Conservation (phyloP, 2,888 invertebrate species). For the Antitype chi region DNA sequence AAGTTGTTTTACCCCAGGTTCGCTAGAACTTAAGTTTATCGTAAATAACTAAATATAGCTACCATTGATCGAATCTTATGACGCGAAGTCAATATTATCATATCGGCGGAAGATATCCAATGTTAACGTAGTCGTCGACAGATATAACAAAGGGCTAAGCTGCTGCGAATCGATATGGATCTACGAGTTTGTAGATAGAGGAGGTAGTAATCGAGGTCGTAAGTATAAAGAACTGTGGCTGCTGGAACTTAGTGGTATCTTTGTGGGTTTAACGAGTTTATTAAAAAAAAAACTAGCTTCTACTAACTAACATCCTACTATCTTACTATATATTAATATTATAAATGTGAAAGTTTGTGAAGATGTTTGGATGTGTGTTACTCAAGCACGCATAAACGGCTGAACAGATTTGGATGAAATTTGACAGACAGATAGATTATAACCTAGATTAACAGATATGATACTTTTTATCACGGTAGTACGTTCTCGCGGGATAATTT, state of each 20-base stretch:
- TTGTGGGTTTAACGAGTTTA: not conserved
- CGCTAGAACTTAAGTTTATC: not conserved
- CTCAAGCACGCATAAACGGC: no score
- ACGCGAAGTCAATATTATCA: slow-evolving; percentile 20
- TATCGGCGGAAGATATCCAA: not conserved
- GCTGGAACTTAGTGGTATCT: not conserved
- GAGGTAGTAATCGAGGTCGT: slow-evolving; percentile 1
- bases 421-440: no score
- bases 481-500: no score
- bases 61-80: not conserved
- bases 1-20: not conserved
- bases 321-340: no score
- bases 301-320: no score
- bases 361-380: no score
- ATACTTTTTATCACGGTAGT: no score
- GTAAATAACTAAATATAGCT: not conserved
- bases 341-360: no score
- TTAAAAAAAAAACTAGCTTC: not conserved
- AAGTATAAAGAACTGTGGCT: not conserved
- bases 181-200: not conserved
- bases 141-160: not conserved
- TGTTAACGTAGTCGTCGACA: slow-evolving; percentile 1
- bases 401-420: no score
- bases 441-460: no score
- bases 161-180: not conserved